These are phyloP conservation scores for Corythoichthys intestinalis DNA, from an alignment of 2,113 vertebrate genomes.

Conservation along the genomic window DNA sequence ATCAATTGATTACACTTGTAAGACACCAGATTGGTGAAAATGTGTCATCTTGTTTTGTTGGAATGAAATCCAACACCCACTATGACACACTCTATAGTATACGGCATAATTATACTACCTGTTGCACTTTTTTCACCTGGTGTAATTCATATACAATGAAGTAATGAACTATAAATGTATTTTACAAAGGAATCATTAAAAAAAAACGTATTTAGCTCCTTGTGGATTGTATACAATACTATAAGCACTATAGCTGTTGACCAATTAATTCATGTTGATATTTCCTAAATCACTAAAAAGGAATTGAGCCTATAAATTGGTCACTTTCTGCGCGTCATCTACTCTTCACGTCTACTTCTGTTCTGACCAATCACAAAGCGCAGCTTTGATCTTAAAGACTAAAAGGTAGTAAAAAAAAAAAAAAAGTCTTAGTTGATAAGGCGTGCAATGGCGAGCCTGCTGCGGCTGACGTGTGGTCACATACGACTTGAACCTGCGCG, in stretches of 20 bases:
- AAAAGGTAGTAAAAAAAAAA: not conserved
- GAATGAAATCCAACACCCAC: too few species aligned
- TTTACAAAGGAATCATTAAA: too few species aligned
- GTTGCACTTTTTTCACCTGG: not conserved
- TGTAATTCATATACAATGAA: too few species aligned
- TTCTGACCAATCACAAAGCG: not conserved
- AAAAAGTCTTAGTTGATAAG: conserved; percentile 34
- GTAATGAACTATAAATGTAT: too few species aligned
- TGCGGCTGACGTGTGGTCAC: conserved; percentile 4
- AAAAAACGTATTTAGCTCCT: not conserved
- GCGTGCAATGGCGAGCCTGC: not conserved
- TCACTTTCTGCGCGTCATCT: too few species aligned
- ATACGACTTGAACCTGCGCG: conserved; percentile 19
- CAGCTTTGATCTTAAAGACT: conserved; percentile 13
- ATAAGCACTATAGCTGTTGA: not conserved
- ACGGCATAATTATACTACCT: too few species aligned
- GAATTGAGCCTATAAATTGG: not conserved
- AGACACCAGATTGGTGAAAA: too few species aligned
- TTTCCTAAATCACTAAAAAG: not conserved
- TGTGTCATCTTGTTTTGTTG: too few species aligned
- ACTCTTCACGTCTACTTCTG: too few species aligned
- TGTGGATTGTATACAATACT: not conserved
- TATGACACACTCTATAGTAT: too few species aligned
- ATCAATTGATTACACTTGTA: too few species aligned
- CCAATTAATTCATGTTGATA: not conserved